Base-by-base conservation (phyloP, 2,888 invertebrate species). In the Pristionchus mayeri region DNA sequence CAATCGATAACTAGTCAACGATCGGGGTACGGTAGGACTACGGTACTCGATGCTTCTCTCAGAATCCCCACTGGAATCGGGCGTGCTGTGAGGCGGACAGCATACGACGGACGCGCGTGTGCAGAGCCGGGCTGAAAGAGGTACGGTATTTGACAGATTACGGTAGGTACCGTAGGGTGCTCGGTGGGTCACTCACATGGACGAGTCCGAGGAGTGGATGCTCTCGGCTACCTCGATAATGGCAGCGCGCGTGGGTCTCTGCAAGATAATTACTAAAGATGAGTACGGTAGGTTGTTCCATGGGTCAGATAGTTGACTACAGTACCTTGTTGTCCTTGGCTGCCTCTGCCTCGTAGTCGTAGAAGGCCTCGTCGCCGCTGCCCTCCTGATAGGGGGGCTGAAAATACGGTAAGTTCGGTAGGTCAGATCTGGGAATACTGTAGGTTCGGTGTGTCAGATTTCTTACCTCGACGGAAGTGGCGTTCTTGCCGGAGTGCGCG, bases 1-100 rank as follows among this genome's bases (percentile, higher is more conserved):
- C 40, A 76, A 76, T 76, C 48, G 48, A 76, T 76, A 76, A 27
- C 76, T 76, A 76, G 44, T 71, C 71, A 71, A 71, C 44, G 27
- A 18, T 21, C 24, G 24, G 24, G 27, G 21, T 21, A 54, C 21
- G n/a, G 54, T n/a, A 21, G 27, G 13, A 13, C 13, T 44, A 44
- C 44, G 44, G 44, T 27, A 30, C 16, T 48, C 76, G 76, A 48
- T 76, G n/a, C 48, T 44, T 27, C 24, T 24, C n/a, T 76, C 48
- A 76, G 48, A 76, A 76, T 76, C 48, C 24, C 76, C 76, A 76
- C 48, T 48, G 27, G 76, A 76, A 76, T 24, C 48, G 44, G 44
- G n/a, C 27, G 9, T 27, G 13, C 54, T 54, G 54, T 9, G 63
- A 63, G 34, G 63, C 27, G 37, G 76, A 34, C 13, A 76, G 76